Conservation (phyloP, 2,113 vertebrate genomes). For the Brachypodius melanocephalos region DNA sequence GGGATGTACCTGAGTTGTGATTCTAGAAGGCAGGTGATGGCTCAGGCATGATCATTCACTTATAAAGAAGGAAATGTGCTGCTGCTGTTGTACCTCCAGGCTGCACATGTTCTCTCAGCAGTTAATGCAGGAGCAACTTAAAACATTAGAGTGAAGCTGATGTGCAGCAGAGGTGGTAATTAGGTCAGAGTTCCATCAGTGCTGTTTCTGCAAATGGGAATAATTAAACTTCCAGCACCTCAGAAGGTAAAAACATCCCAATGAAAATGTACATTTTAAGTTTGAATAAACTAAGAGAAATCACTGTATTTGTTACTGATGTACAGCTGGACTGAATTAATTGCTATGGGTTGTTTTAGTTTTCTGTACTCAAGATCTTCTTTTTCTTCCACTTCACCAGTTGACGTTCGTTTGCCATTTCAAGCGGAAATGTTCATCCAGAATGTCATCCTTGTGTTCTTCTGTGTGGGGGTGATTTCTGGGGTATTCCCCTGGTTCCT, state of each 20-base stretch:
- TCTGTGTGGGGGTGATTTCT: slow-evolving; percentile 86
- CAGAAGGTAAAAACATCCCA: not conserved
- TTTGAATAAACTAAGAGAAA: not conserved
- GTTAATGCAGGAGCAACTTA: not conserved
- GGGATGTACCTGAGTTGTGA: not conserved
- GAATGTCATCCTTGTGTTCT: slow-evolving; percentile 90
- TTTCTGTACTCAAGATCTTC: not conserved
- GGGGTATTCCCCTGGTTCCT: slow-evolving; percentile 91
- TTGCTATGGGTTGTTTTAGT: not conserved
- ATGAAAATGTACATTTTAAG: not conserved
- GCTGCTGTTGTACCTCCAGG: not conserved
- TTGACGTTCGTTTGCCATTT: slow-evolving; percentile 90
- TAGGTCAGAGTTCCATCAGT: not conserved
- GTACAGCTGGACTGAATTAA: not conserved
- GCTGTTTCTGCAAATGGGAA: not conserved
- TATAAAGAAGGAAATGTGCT: not conserved
- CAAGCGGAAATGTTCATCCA: slow-evolving; percentile 95
- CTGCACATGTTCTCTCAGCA: not conserved
- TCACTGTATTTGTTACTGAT: not conserved
- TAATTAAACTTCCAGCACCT: not conserved
- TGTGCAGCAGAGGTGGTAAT: not conserved
- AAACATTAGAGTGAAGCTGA: not conserved
- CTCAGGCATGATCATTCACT: not conserved
- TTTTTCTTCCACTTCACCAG: slow-evolving; percentile 56
- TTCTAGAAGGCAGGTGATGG: not conserved